Evolutionary conservation across 30 jellyfish, hydroid and myxozoan genomes (phyloP), one percentile per base, ranked within the genome.

Genomic region (Aurelia sp.): DNA sequence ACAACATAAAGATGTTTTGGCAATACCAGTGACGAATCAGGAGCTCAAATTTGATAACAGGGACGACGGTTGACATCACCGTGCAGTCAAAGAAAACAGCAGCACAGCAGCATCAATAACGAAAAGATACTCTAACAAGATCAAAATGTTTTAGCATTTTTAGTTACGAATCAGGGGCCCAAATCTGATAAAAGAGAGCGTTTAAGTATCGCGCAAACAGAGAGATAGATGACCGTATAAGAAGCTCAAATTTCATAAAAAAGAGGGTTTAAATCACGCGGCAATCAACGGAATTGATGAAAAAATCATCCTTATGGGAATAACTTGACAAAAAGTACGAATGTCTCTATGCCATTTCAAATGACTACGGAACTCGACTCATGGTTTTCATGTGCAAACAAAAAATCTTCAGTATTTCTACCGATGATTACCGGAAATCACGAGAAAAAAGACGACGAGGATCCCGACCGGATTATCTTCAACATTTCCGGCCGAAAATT

Each of bases 401-500:
- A 94, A 48, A 95, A 91, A 11, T 92, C 92, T 9, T 66, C 92
- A 50, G 91, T 92, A 13, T 92, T 97, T 97, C 85, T 84, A 65
- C 97, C 98, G 59, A 62, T 87, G 79, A 77, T 76, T 35, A 60
- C 64, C 62, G 67, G 81, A 48, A 53, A 62, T 8, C 76, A 81
- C 64, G 80, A 35, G 71, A 76, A 66, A 50, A 71, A 80, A 41
- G 81, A 92, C 30, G 76, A 53, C 51, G 80, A 80, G 3, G 92
- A 88, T 27, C 66, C 73, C 19, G 84, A 84, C 13, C 61, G 80
- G 30, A 62, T 81, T 79, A 78, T 52, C 19, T 88, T 92, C 55
- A 92, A 92, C 71, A 92, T 92, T 47, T 92, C 98, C 62, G 98
- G 98, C 22, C 83, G 98, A 62, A 94, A 92, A 62, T 92, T 87